Base-by-base conservation (phyloP, 2,797 vertebrate genomes). In the Ciconia nigra region DNA sequence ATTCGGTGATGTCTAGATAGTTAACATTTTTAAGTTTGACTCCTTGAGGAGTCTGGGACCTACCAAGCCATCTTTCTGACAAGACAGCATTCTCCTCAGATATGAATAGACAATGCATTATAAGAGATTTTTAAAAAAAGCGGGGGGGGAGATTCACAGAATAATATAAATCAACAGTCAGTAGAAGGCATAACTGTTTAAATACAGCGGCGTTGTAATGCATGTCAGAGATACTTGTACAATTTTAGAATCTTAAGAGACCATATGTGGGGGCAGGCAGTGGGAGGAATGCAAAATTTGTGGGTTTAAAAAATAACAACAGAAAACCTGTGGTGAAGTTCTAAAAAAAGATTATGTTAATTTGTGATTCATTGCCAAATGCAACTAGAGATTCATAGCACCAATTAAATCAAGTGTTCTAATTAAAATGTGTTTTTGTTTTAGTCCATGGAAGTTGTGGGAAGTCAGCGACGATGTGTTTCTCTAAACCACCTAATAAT, bases 251-350 rank as follows among this genome's bases (percentile, higher is more conserved):
- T 91, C 76, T 89, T 69, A 96, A 90, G 63, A 94, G 89, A 95
- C 90, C 93, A 93, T 93, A 91, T 92, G 87, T 95, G 83, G 95
- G 89, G 92, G 82, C 69, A 97, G 85, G 85, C 79, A 88, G 91
- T 96, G 78, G 93, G 87, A 91, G 91, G 95, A 95, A 97, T 96
- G 55, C 39, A 96, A 96, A 96, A 96, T 87, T 83, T 96, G 89
- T 93, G 82, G 93, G 88, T 82, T 95, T 83, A 92, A 94, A 93
- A 95, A 95, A 96, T 80, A 96, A 95, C 80, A 96, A 95, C 93
- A 96, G 79, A 93, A 85, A 95, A 95, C 90, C 89, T 93, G 80
- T 81, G 74, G 62, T 0, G 3, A 93, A 89, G 49, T 71, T 87
- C 91, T 91, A 96, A 92, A 96, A 89, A 87, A 95, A 88, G 93